Conservation (phyloP, 1,140 invertebrate species). For the Hypsibius dujardini region DNA sequence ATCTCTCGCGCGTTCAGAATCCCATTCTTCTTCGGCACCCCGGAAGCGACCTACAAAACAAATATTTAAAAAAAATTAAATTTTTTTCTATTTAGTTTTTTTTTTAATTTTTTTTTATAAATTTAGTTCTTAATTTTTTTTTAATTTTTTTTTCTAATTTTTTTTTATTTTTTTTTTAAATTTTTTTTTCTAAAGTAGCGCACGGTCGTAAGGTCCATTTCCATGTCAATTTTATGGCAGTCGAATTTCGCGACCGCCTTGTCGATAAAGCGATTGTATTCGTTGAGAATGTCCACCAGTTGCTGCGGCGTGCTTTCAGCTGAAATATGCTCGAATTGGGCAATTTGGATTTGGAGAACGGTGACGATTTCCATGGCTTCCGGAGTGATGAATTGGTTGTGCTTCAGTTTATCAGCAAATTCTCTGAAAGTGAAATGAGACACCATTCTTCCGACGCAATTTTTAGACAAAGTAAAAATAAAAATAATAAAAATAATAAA, state of each 20-base stretch:
- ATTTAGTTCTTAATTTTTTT: no score
- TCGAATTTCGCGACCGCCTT: background rate
- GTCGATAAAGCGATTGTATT: constrained; percentile 15
- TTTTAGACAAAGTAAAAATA: no score
- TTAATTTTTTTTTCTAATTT: no score
- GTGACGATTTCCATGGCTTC: constrained; percentile 86
- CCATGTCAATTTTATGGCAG: constrained; percentile 11
- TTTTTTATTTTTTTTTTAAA: no score
- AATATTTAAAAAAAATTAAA: no score
- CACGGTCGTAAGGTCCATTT: background rate
- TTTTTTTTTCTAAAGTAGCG: background rate
- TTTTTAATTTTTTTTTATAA: no score
- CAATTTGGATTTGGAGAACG: constrained; percentile 94
- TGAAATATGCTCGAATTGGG: constrained; percentile 78
- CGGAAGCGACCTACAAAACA: constrained; percentile 41
- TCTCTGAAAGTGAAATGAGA: constrained; percentile 39
- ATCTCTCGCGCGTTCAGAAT: constrained; percentile 43
- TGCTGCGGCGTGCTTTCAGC: constrained; percentile 78
- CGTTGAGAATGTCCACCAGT: constrained; percentile 27
- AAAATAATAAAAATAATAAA: no score
- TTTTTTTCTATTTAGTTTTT: no score
- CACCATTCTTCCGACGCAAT: background rate
- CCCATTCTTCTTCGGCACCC: constrained; percentile 41
- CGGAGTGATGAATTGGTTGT: constrained; percentile 68
- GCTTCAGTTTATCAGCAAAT: constrained; percentile 70